Evolutionary conservation across 2,113 vertebrate species (phyloP).

Genomic region (Thunnus maccoyii): DNA sequence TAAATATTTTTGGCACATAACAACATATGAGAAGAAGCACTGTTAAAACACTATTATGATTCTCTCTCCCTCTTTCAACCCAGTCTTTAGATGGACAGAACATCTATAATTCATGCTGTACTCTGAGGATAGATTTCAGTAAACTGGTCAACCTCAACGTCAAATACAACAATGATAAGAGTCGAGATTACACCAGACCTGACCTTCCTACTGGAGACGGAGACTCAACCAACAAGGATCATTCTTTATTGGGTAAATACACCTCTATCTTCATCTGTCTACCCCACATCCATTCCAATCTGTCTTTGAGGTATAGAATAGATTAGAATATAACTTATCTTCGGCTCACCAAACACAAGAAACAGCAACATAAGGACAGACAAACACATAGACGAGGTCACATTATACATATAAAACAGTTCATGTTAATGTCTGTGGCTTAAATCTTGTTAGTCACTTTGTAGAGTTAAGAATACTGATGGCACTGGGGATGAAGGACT

Average conservation of each 20-base stretch:
- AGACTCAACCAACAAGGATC: conserved; percentile 94
- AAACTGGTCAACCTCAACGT: conserved; percentile 99
- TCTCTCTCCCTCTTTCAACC: conserved; percentile 38
- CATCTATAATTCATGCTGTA: conserved; percentile 99
- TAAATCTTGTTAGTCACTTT: too few species aligned
- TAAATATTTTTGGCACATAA: not conserved
- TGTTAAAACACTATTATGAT: not conserved
- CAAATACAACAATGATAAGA: conserved; percentile 99
- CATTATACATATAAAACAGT: too few species aligned
- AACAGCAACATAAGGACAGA: too few species aligned
- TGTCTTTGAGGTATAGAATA: too few species aligned
- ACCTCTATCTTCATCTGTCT: not conserved
- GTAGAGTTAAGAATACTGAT: too few species aligned
- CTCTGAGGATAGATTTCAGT: conserved; percentile 98
- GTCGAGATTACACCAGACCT: conserved; percentile 97
- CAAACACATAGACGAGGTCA: too few species aligned
- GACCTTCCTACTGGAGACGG: conserved; percentile 97
- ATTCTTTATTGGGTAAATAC: conserved; percentile 91
- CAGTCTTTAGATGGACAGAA: conserved; percentile 98
- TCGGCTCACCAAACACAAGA: too few species aligned
- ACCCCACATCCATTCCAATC: conserved; percentile 2
- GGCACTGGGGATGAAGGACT: too few species aligned
- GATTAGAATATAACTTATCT: too few species aligned
- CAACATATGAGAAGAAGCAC: not conserved
- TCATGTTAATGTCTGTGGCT: too few species aligned